A percentile compares a stretch with the other conserved stretches of the same genome.
Evolutionary conservation across 2,113 vertebrate genomes (phyloP).

Genomic region (Eolophus roseicapilla): DNA sequence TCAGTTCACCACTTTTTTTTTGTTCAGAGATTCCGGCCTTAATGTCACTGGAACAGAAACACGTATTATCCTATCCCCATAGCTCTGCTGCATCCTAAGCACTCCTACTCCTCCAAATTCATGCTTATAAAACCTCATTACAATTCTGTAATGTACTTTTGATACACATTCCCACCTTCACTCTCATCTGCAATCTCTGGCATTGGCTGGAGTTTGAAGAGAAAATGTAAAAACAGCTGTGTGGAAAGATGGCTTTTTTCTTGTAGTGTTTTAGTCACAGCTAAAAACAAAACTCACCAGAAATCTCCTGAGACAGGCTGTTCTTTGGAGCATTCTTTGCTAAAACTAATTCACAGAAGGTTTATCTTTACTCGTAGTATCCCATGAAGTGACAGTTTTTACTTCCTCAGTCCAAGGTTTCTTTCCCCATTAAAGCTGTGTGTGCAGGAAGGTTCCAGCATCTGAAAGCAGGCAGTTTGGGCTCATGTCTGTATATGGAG

Average conservation of each 20-base stretch:
- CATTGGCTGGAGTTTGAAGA: background rate
- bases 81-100: slow-evolving; percentile 2
- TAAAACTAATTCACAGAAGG: background rate
- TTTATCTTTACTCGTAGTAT: background rate
- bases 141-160: slow-evolving; percentile 1
- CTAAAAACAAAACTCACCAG: background rate
- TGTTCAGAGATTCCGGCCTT: background rate
- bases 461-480: background rate
- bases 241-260: background rate
- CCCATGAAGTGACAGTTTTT: background rate
- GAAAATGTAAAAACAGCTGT: background rate
- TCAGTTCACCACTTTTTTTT: background rate
- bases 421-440: background rate
- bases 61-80: background rate
- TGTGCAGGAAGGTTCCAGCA: background rate
- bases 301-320: background rate
- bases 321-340: background rate
- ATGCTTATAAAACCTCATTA: slow-evolving; percentile 52
- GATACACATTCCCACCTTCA: background rate
- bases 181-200: background rate
- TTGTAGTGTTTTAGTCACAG: background rate
- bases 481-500: background rate
- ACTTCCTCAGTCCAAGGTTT: background rate
- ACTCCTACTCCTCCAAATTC: background rate
- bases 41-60: slow-evolving; percentile 8